A percentile compares a stretch with the other conserved stretches of the same genome.
These are phyloP conservation scores for Lagodon rhomboides DNA, from an alignment of 2,797 vertebrate genomes.

Conservation along the genomic window DNA sequence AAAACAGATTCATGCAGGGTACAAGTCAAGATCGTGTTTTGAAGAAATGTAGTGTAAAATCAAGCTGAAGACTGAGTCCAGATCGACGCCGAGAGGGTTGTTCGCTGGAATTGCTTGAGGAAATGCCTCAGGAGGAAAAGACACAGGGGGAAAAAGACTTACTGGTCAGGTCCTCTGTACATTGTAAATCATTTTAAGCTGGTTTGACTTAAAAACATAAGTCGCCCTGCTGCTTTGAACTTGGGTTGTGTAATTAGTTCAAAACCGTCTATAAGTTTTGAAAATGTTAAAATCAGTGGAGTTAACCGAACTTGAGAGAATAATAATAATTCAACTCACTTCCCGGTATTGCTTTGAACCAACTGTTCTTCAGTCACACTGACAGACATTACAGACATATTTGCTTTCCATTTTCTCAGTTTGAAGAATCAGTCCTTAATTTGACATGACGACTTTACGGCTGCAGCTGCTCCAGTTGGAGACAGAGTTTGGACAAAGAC, in stretches of 20 bases:
- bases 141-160: background rate
- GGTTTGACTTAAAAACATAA: background rate
- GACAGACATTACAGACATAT: background rate
- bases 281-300: too few species aligned
- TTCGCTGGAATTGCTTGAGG: slow-evolving; percentile 47
- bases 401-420: background rate
- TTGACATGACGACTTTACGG: background rate
- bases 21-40: slow-evolving; percentile 21
- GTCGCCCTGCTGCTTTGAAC: background rate
- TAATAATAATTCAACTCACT: too few species aligned
- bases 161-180: background rate
- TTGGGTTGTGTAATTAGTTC: background rate
- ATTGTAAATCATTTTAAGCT: slow-evolving; percentile 1
- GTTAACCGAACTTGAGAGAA: too few species aligned
- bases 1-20: slow-evolving; percentile 5
- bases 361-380: background rate
- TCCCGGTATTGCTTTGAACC: too few species aligned
- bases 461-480: background rate
- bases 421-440: background rate
- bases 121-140: slow-evolving; percentile 52
- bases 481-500: background rate
- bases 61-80: slow-evolving; percentile 18
- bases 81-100: slow-evolving; percentile 21
- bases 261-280: too few species aligned
- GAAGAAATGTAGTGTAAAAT: slow-evolving; percentile 52